Evolutionary conservation across 2,888 invertebrate genomes (phyloP).

Genomic region (Drosophila mayaguana): DNA sequence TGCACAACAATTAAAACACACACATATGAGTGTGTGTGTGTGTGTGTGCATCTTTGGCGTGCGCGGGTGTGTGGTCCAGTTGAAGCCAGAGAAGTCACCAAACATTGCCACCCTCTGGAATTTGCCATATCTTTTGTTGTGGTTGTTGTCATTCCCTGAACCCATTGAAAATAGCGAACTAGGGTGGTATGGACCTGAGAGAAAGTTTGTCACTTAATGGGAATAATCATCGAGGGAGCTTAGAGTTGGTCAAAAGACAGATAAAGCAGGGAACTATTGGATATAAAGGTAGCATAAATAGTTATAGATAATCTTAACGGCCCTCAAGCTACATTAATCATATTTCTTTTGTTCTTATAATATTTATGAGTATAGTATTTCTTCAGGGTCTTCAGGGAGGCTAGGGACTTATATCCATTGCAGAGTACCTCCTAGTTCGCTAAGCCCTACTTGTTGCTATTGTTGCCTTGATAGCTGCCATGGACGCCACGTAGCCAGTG

Average conservation of each 20-base stretch:
- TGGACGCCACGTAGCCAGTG: slow-evolving; percentile 48
- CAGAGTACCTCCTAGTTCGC: slow-evolving; percentile 5
- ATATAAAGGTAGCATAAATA: no score
- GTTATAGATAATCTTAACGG: not conserved
- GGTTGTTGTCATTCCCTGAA: slow-evolving; percentile 9
- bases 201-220: not conserved
- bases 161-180: not conserved
- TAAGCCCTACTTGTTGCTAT: slow-evolving; percentile 6
- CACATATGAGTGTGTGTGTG: slow-evolving; percentile 20
- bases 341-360: no score
- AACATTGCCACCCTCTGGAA: slow-evolving; percentile 22
- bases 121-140: slow-evolving; percentile 47
- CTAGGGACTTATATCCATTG: no score
- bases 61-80: slow-evolving; percentile 29
- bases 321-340: no score
- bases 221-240: not conserved
- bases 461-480: slow-evolving; percentile 24
- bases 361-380: no score
- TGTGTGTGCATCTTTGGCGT: not conserved
- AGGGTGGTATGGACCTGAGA: not conserved
- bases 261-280: no score
- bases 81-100: not conserved
- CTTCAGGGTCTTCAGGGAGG: no score
- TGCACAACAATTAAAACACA: slow-evolving; percentile 60
- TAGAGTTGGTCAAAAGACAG: no score